Percentiles rank a stretch among this genome's conserved stretches.
These are phyloP conservation scores for Drosophila ficusphila DNA, from an alignment of 1,140 invertebrate genomes.

Conservation along the genomic window DNA sequence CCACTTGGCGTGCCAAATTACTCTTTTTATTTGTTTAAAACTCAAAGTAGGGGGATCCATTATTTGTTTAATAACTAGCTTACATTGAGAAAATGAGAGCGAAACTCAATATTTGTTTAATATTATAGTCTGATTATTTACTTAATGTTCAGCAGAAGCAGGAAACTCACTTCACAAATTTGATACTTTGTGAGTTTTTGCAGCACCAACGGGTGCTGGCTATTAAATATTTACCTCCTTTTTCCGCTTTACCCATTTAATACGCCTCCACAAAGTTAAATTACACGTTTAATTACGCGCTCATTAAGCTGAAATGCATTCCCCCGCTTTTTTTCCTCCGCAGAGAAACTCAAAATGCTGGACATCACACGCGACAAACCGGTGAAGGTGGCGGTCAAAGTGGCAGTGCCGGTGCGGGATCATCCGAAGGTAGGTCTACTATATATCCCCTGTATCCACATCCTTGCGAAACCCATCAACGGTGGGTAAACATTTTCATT, in stretches of 20 bases:
- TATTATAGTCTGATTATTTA: neutral
- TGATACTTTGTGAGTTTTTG: neutral
- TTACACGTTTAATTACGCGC: constrained; percentile 34
- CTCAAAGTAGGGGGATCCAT: neutral
- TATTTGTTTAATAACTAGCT: neutral
- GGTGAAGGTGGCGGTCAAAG: constrained; percentile 91
- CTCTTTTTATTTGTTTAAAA: neutral
- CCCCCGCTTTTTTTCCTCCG: constrained; percentile 17
- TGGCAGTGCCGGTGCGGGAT: constrained; percentile 91
- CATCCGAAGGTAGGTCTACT: constrained; percentile 89
- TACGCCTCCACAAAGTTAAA: constrained; percentile 29
- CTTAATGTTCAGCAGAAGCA: neutral
- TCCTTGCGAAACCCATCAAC: neutral
- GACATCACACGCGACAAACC: constrained; percentile 93
- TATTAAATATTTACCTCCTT: constrained; percentile 10
- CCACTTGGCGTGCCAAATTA: neutral
- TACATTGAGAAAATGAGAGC: neutral
- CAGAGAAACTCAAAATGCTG: constrained; percentile 87
- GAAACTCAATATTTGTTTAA: neutral
- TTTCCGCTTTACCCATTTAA: neutral
- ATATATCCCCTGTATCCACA: no score
- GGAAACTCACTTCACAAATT: neutral
- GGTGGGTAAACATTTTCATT: constrained; percentile 35
- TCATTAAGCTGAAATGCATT: constrained; percentile 43
- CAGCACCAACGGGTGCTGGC: neutral